Base-by-base conservation (phyloP, 2,797 vertebrate species). In the Danio choprae region DNA sequence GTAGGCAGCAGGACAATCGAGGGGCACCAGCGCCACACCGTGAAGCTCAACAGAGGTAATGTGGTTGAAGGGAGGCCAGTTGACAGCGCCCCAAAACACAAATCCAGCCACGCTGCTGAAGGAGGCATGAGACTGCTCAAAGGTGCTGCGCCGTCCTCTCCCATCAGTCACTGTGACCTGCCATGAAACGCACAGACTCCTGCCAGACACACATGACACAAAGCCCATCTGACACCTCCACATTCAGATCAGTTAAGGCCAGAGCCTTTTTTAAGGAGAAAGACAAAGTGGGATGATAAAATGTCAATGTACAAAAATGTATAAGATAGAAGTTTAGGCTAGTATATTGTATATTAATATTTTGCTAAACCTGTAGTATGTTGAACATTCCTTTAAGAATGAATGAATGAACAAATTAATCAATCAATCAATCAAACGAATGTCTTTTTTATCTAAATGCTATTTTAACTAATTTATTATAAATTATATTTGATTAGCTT, bases 31-130 rank as follows among this genome's bases (percentile, higher is more conserved):
- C 2, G 46, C 91, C 86, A 96, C 90, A 43, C 95, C 94, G n/a
- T 93, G 92, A 12, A 99, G 81, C 55, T 95, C 92, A 71, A 99
- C 72, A 64, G 88, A 91, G 73, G 91, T 90, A 81, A 97, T 80
- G 0, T 87, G 58, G 7, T 89, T 84, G 53, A 94, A 89, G 77
- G 43, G 51, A 0, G 94, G 94, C 92, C 94, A 94, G 6, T 6
- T 11, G 76, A 84, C 86, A 85, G 87, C 84, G 15, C 86, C 87
- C 96, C 96, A 98, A 84, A 84, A 79, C 16, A 96, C 3, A 4
- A 91, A 94, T 84, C 95, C 79, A 48, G 94, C 94, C 0, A 94
- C 93, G 18, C 95, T 89, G 0, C 90, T 93, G 88, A 95, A 93
- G n/a, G 80, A 93, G 36, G 92, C 80, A 0, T 84, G 85, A 75